phyloP scores from a whole-genome alignment of 2,888 invertebrate species.

The Eretmocerus hayati region DNA sequence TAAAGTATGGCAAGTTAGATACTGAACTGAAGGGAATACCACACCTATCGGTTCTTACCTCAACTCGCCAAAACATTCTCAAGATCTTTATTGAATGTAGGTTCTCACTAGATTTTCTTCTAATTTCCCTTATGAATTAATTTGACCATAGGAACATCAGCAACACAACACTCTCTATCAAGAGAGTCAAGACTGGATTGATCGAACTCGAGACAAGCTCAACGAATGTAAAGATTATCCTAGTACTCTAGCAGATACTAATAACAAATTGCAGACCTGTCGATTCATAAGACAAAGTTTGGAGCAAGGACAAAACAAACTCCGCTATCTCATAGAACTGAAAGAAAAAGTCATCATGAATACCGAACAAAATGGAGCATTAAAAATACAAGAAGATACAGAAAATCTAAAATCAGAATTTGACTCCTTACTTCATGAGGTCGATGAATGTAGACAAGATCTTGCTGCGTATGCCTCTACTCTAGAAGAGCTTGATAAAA shows the following conservation, averaged over 20 bases:
- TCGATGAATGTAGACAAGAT: constrained; percentile 71
- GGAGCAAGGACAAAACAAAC: constrained; percentile 84
- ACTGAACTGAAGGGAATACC: too few relatives aligned
- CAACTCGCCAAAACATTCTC: too few relatives aligned
- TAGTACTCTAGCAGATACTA: constrained; percentile 74
- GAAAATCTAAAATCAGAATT: constrained; percentile 84
- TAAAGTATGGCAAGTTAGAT: too few relatives aligned
- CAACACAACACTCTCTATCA: constrained; percentile 88
- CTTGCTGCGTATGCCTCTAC: constrained; percentile 68
- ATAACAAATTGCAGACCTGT: constrained; percentile 76
- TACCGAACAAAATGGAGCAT: constrained; percentile 81
- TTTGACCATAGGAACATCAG: constrained; percentile 81
- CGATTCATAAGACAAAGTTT: constrained; percentile 84
- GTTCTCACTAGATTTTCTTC: too few relatives aligned
- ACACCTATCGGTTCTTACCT: too few relatives aligned
- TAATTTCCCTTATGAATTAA: too few relatives aligned
- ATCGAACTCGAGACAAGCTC: constrained; percentile 79
- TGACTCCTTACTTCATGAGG: constrained; percentile 75
- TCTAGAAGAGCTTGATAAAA: constrained; percentile 81
- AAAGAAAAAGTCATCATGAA: constrained; percentile 91
- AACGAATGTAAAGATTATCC: constrained; percentile 75
- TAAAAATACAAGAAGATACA: constrained; percentile 86
- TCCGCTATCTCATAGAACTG: constrained; percentile 78
- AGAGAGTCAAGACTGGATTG: constrained; percentile 91
- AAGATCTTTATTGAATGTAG: too few relatives aligned